Evolutionary conservation across 1,140 invertebrate species (phyloP), one percentile per base, ranked within the genome.

Genomic region (Plutomurus gul): DNA sequence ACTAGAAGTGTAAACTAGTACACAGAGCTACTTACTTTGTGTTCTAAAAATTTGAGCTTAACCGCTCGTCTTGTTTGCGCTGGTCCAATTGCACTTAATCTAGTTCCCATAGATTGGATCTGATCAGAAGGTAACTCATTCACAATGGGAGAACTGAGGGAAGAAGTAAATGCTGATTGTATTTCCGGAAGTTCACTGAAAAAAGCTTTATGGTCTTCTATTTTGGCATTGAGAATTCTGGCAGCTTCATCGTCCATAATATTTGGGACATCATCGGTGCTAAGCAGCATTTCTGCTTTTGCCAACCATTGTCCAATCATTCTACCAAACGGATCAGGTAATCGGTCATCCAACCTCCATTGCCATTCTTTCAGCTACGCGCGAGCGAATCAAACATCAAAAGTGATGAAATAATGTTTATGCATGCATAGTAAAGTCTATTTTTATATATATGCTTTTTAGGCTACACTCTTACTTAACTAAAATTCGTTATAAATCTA

Each of bases 151-250:
- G 90, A 91, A 56, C 87, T 87, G 84, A 90, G 90, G 4, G 89
- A 91, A 77, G 89, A 87, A 75, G 92, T 89, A 85, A 97, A 97
- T 86, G 93, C 91, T 74, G 92, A 89, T 78, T 92, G 87, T 65
- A 96, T 90, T 13, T 89, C 88, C 2, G 94, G 92, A 60, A 96
- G 86, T 83, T 96, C 92, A 78, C 91, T 90, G 86, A 98, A 98
- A 87, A 96, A 97, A 47, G 89, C 89, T 85, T 93, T 96, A 84
- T 97, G 95, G 84, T 96, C 93, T 86, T 96, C 93, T 43, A 97
- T 86, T 86, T 96, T 96, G 80, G 91, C 90, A 82, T 93, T 95
- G 60, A 96, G 93, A 75, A 95, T 91, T 40, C 92, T 90, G 4
- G 94, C 94, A 40, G 94, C 94, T 87, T 93, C 92, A 86, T 96